Evolutionary conservation across 2,797 vertebrate species (phyloP).

Genomic region (Onychomys torridus): DNA sequence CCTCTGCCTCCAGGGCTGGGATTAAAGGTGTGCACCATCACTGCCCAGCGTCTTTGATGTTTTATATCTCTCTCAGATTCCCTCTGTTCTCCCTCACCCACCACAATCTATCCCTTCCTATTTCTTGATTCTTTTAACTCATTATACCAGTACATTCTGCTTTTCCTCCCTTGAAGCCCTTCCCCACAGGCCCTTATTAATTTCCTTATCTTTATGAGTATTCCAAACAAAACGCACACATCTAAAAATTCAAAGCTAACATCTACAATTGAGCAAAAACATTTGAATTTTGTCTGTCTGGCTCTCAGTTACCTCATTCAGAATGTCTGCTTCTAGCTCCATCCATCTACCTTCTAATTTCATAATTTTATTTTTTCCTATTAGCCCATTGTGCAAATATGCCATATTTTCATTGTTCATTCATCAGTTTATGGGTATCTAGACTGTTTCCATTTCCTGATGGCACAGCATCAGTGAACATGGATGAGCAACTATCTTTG

Average conservation of each 20-base stretch:
- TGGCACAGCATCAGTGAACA: background rate
- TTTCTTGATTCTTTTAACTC: background rate
- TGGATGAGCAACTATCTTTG: background rate
- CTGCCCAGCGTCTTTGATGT: too few species aligned
- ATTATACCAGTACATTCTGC: background rate
- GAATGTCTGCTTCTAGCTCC: background rate
- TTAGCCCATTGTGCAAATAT: background rate
- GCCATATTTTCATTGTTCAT: background rate
- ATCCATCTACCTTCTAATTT: background rate
- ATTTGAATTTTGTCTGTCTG: background rate
- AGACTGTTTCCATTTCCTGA: background rate
- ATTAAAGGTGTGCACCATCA: too few species aligned
- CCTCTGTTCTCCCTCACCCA: background rate
- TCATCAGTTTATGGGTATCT: background rate
- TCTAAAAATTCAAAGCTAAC: background rate
- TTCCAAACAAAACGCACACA: background rate
- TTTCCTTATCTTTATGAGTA: background rate
- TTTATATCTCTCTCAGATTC: background rate
- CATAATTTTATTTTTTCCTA: background rate
- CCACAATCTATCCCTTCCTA: too few species aligned
- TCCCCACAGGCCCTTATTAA: background rate
- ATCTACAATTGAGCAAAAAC: background rate
- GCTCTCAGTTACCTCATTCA: background rate
- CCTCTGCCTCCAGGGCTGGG: too few species aligned
- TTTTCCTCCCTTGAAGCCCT: background rate